Conservation (phyloP, 2,113 vertebrate species). For the Passer montanus region DNA sequence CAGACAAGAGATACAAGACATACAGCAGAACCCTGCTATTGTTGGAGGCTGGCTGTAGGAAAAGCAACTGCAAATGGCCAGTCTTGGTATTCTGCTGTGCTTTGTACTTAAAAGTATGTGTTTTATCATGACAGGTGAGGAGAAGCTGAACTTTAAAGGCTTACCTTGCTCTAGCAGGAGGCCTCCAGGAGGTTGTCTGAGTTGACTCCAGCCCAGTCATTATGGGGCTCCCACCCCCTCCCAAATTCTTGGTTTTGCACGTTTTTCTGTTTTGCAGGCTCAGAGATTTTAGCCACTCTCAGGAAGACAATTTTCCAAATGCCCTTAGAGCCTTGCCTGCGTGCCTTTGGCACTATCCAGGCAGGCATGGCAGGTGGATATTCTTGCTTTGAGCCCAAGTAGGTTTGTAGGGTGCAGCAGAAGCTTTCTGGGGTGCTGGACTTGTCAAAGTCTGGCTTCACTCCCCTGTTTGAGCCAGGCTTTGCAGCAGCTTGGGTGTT, state of each 20-base stretch:
- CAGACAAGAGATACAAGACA: neutral
- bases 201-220: neutral
- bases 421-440: neutral
- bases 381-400: neutral
- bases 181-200: neutral
- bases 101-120: neutral
- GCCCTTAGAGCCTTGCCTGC: neutral
- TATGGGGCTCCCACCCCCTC: neutral
- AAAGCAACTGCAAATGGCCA: neutral
- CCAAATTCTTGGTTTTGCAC: neutral
- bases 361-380: neutral
- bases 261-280: neutral
- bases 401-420: neutral
- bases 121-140: neutral
- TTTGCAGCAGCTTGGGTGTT: neutral
- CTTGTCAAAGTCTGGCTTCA: neutral
- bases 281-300: neutral
- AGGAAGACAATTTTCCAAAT: neutral
- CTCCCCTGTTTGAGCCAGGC: neutral
- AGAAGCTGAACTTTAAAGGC: neutral
- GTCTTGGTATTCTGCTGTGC: neutral
- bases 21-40: neutral
- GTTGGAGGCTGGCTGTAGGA: neutral
- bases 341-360: neutral
- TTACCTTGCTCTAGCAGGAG: neutral